Conservation (phyloP, 1,140 invertebrate species). For the Phthorimaea operculella region DNA sequence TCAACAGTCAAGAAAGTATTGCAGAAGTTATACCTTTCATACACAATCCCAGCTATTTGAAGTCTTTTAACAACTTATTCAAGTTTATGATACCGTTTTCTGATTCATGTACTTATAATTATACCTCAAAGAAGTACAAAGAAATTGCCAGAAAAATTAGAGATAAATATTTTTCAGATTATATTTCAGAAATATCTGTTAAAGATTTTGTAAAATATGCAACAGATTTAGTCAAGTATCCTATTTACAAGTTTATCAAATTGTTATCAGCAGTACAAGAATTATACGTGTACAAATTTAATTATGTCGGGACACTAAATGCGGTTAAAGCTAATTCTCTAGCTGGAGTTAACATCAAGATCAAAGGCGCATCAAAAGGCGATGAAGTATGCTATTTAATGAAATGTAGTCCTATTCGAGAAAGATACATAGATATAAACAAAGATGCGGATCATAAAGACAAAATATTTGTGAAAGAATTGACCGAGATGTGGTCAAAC, state of each 20-base stretch:
- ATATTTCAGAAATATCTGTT: constrained; percentile 28
- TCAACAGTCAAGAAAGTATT: constrained; percentile 49
- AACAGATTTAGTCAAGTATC: constrained; percentile 43
- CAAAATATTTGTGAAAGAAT: constrained; percentile 40
- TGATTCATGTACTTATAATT: constrained; percentile 35
- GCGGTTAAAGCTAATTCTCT: constrained; percentile 38
- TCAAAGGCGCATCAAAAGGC: constrained; percentile 47
- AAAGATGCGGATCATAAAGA: constrained; percentile 28
- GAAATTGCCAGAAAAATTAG: constrained; percentile 32
- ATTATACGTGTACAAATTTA: constrained; percentile 51
- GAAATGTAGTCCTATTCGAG: constrained; percentile 48
- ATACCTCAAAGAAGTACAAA: constrained; percentile 26
- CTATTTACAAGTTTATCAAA: constrained; percentile 46
- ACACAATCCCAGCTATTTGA: constrained; percentile 36
- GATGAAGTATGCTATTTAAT: constrained; percentile 57
- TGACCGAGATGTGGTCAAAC: constrained; percentile 59
- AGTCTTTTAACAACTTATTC: constrained; percentile 27
- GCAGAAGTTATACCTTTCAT: constrained; percentile 53
- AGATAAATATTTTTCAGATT: constrained; percentile 35
- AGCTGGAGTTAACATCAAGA: constrained; percentile 19
- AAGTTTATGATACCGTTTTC: constrained; percentile 50
- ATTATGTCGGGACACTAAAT: constrained; percentile 45
- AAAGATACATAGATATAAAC: constrained; percentile 39
- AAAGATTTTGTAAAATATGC: constrained; percentile 35
- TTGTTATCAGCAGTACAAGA: constrained; percentile 18